Percentiles rank a stretch among this genome's conserved stretches.
Evolutionary conservation across 2,797 vertebrate species (phyloP).

Genomic region (Poecilia wingei): DNA sequence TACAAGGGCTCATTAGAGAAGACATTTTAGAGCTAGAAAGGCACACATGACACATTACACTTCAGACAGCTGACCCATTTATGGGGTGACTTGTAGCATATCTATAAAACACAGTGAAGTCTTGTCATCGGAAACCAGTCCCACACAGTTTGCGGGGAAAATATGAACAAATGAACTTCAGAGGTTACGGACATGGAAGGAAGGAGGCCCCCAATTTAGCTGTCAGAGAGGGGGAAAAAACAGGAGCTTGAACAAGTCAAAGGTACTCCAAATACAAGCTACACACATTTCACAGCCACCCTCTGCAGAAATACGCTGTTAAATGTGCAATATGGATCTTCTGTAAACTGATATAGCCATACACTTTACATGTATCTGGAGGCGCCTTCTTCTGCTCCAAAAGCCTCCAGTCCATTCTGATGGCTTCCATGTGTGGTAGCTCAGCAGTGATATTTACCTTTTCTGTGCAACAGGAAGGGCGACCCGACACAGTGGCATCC

Average conservation of each 20-base stretch:
- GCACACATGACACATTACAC: slow-evolving; percentile 81
- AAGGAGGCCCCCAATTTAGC: slow-evolving; percentile 51
- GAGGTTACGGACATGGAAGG: slow-evolving; percentile 57
- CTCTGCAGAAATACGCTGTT: slow-evolving; percentile 39
- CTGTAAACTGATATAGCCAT: slow-evolving; percentile 29
- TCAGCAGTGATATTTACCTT: slow-evolving; percentile 60
- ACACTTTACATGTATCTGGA: slow-evolving; percentile 49
- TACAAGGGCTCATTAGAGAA: slow-evolving; percentile 82
- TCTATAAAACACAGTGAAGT: slow-evolving; percentile 79
- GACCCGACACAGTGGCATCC: slow-evolving; percentile 62
- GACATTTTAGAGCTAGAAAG: slow-evolving; percentile 79
- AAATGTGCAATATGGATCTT: slow-evolving; percentile 27
- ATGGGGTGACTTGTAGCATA: slow-evolving; percentile 78
- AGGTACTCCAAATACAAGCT: slow-evolving; percentile 52
- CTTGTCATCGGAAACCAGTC: slow-evolving; percentile 57
- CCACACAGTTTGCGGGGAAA: slow-evolving; percentile 71
- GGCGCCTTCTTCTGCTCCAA: slow-evolving; percentile 55
- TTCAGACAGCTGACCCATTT: slow-evolving; percentile 84
- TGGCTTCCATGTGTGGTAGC: slow-evolving; percentile 74
- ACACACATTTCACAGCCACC: slow-evolving; percentile 47
- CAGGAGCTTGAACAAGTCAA: slow-evolving; percentile 63
- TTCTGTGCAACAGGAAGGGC: slow-evolving; percentile 58
- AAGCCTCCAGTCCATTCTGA: slow-evolving; percentile 62
- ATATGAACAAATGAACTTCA: slow-evolving; percentile 77
- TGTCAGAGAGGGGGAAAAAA: slow-evolving; percentile 65